Conservation (phyloP, 2,797 vertebrate genomes). For the Peromyscus aztecus region DNA sequence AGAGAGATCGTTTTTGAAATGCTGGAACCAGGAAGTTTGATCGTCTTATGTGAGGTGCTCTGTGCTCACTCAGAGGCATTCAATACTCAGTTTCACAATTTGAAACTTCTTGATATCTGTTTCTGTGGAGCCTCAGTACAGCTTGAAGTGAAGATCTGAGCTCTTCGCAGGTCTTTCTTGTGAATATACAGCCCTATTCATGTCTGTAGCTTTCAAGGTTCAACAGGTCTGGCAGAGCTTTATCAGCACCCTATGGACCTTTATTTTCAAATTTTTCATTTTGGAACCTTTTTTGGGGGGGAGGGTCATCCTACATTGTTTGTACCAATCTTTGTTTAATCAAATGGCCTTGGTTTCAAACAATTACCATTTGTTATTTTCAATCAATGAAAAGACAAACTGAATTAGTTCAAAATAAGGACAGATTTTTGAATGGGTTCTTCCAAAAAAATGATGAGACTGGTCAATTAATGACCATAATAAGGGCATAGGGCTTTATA, state of each 20-base stretch:
- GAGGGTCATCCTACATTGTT: neutral
- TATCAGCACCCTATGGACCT: neutral
- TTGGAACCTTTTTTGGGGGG: neutral
- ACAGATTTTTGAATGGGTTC: slow-evolving; percentile 6
- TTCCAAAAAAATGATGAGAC: neutral
- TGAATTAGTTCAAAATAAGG: slow-evolving; percentile 43
- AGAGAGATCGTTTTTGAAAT: neutral
- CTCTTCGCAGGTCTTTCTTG: neutral
- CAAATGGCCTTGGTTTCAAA: slow-evolving; percentile 3
- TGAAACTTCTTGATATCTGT: neutral
- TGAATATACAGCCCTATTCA: neutral
- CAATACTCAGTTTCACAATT: neutral
- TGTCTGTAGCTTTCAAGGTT: neutral
- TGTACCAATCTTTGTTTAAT: neutral
- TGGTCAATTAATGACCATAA: neutral
- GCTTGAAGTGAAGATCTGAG: neutral
- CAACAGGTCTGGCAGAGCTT: neutral
- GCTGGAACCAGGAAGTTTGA: neutral
- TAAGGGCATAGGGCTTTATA: neutral
- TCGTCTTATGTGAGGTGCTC: neutral
- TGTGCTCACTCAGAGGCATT: neutral
- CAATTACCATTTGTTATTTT: slow-evolving; percentile 16
- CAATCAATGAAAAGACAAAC: slow-evolving; percentile 12
- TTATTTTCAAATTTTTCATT: slow-evolving; percentile 15
- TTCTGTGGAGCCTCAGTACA: neutral